These are phyloP conservation scores for Pangasius macronema DNA, from an alignment of 2,797 vertebrate genomes.

Conservation along the genomic window DNA sequence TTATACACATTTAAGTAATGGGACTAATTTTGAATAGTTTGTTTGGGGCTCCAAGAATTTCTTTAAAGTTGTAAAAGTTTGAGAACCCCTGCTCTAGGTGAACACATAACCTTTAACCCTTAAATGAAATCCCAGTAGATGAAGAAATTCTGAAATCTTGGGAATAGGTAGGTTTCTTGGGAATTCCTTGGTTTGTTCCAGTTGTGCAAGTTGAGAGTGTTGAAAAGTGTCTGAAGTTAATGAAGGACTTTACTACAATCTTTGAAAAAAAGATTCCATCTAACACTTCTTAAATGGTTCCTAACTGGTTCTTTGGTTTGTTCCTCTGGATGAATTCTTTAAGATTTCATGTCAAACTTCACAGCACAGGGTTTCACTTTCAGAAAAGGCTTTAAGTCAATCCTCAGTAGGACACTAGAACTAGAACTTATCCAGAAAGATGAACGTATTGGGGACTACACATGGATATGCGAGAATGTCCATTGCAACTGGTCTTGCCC, in stretches of 20 bases:
- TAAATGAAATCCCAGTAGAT: background rate
- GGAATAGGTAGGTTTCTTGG: too few relatives aligned
- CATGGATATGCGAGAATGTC: too few relatives aligned
- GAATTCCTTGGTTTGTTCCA: too few relatives aligned
- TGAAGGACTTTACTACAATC: background rate
- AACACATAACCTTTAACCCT: background rate
- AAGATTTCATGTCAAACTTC: background rate
- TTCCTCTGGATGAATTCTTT: background rate
- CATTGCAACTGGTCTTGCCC: too few relatives aligned
- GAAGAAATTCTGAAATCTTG: too few relatives aligned
- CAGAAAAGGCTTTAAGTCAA: background rate
- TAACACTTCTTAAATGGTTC: too few relatives aligned
- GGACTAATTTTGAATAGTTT: background rate
- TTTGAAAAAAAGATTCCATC: background rate
- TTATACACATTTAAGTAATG: background rate
- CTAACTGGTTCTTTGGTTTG: background rate
- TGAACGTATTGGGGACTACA: too few relatives aligned
- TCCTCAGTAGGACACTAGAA: background rate
- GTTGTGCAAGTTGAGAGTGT: too few relatives aligned
- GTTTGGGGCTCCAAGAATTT: background rate
- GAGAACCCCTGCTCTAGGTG: background rate
- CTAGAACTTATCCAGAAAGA: background rate
- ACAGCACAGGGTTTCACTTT: background rate
- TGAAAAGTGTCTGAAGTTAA: background rate
- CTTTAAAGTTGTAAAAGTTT: background rate